These are phyloP conservation scores for Mesodorylaimus sp. DNA, from an alignment of 2,888 invertebrate genomes.

Conservation along the genomic window DNA sequence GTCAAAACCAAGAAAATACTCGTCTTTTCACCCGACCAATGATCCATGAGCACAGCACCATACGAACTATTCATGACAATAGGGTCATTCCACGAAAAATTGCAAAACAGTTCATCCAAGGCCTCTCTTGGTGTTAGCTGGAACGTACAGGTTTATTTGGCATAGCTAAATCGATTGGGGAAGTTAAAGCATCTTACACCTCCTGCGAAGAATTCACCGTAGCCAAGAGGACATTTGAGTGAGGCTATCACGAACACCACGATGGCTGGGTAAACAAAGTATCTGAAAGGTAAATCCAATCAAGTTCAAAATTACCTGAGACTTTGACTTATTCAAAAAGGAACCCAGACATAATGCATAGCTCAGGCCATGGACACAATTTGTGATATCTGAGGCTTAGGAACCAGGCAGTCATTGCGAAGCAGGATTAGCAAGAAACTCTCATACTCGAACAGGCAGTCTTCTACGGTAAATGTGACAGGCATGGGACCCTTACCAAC, in stretches of 20 bases:
- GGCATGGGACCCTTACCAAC: too few species aligned
- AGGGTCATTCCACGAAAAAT: constrained; percentile 68
- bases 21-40: constrained; percentile 41
- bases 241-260: constrained; percentile 66
- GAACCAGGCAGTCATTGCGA: too few species aligned
- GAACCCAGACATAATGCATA: too few species aligned
- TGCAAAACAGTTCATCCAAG: constrained; percentile 67
- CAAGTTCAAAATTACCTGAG: too few species aligned
- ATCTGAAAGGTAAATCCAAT: constrained; percentile 43
- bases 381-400: too few species aligned
- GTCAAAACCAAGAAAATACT: constrained; percentile 66
- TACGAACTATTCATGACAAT: constrained; percentile 54
- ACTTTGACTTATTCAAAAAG: too few species aligned
- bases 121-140: constrained; percentile 39
- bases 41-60: neutral
- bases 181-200: constrained; percentile 27
- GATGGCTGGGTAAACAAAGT: constrained; percentile 82
- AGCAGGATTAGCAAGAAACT: too few species aligned
- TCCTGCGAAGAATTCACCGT: constrained; percentile 57
- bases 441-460: too few species aligned
- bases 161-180: too few species aligned
- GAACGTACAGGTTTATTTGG: neutral
- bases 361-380: too few species aligned
- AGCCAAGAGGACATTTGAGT: constrained; percentile 71
- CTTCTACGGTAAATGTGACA: too few species aligned